Evolutionary conservation across 2,797 vertebrate genomes (phyloP).

Genomic region (Cynodonichthys magdalenae): DNA sequence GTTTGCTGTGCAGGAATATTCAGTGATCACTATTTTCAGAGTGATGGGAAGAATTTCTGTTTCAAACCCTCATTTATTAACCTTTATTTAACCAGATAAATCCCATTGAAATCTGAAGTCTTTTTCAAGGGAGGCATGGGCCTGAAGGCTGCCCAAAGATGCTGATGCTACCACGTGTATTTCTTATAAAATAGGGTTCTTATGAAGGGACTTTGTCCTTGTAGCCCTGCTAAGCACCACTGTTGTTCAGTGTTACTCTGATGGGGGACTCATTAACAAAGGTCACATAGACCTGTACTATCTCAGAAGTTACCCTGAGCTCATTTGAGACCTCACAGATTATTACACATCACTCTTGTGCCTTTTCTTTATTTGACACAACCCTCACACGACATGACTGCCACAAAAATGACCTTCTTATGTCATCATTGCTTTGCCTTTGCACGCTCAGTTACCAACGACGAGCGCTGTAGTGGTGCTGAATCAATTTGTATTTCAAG

Average conservation of each 20-base stretch:
- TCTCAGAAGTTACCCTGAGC: not conserved
- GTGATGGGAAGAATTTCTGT: too few species aligned
- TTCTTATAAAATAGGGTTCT: too few species aligned
- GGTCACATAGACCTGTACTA: not conserved
- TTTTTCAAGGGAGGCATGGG: too few species aligned
- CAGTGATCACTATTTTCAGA: too few species aligned
- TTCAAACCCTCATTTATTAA: too few species aligned
- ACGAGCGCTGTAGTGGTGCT: not conserved
- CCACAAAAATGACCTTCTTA: not conserved
- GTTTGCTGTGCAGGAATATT: too few species aligned
- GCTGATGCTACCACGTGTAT: too few species aligned
- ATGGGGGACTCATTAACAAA: not conserved
- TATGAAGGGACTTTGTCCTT: not conserved
- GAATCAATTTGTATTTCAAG: slow-evolving; percentile 1
- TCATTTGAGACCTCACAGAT: slow-evolving; percentile 1
- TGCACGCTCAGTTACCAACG: not conserved
- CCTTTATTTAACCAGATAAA: too few species aligned
- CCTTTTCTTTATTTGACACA: slow-evolving; percentile 3
- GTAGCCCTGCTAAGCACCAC: not conserved
- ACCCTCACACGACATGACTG: not conserved
- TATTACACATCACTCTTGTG: not conserved
- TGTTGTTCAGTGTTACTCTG: not conserved
- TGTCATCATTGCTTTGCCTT: not conserved
- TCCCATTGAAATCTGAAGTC: too few species aligned
- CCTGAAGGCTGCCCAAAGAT: too few species aligned